Evolutionary conservation across 2,888 invertebrate species (phyloP).

Genomic region (Ceratothoa steindachneri): DNA sequence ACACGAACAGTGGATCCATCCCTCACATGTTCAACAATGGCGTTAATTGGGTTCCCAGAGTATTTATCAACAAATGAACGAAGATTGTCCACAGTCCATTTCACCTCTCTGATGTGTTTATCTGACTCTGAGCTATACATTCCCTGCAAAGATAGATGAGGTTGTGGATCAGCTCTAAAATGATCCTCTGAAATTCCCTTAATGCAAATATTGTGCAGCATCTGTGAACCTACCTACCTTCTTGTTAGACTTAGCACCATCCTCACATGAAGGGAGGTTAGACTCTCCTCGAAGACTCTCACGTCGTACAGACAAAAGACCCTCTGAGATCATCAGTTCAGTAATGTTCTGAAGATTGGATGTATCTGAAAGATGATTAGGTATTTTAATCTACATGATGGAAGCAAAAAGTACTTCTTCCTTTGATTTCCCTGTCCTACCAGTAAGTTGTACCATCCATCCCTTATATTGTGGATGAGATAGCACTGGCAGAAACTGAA

Average conservation of each 20-base stretch:
- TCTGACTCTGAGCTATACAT: conserved; percentile 37
- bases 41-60: conserved; percentile 79
- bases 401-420: neutral
- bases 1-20: conserved; percentile 94
- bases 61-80: conserved; percentile 76
- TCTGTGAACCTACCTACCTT: conserved; percentile 64
- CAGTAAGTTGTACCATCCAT: too few species aligned
- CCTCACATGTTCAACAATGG: conserved; percentile 93
- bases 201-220: too few species aligned
- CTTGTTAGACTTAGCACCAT: conserved; percentile 77
- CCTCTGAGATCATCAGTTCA: conserved; percentile 82
- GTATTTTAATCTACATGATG: too few species aligned
- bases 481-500: neutral
- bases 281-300: conserved; percentile 64
- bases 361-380: conserved; percentile 54
- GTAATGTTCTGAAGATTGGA: conserved; percentile 78
- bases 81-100: conserved; percentile 84
- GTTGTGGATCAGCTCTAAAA: too few species aligned
- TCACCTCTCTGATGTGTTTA: conserved; percentile 73
- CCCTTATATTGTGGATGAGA: too few species aligned
- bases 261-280: conserved; percentile 77
- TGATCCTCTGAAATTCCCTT: too few species aligned
- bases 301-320: conserved; percentile 74
- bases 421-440: neutral
- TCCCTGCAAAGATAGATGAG: conserved; percentile 25